Base-by-base conservation (phyloP, 2,797 vertebrate genomes). In the Gobionotothen gibberifrons region DNA sequence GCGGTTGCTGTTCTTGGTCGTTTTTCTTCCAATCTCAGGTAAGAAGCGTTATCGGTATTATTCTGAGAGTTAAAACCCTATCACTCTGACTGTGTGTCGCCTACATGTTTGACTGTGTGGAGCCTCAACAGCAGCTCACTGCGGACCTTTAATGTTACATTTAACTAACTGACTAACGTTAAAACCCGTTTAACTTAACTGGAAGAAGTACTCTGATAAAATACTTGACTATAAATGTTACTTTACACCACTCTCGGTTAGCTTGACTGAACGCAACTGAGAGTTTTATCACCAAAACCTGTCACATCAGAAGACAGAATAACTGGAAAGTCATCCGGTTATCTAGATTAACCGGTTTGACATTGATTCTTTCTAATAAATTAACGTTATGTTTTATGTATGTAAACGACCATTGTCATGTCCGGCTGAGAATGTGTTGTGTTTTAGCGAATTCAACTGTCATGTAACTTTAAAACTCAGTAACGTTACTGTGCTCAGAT, bases 11-110 rank as follows among this genome's bases (percentile, higher is more conserved):
- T 69, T 94, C 48, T 75, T 90, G 43, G 74, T 83, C 5, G 32
- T 87, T 53, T 85, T 93, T 76, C 82, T 95, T 12, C 90, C 91
- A 29, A 43, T 95, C 82, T 92, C 95, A 94, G 95, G 96, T 96
- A 85, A 93, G 92, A 13, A 21, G 49, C 40, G 7, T 42, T 61
- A 71, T 40, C 2, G 14, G 2, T 42, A 11, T 3, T 8, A 5
- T 60, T 19, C n/a, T 39, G 6, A 22, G 19, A 39, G 36, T 52
- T 3, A 22, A 44, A 71, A 32, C 22, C 9, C 26, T 13, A 67
- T 73, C 54, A 32, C 14, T 10, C 9, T 22, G 29, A 19, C n/a
- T 19, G 56, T 19, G 40, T 11, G 12, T 10, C 21, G 21, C 43
- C n/a, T 26, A 3, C 9, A 1, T 51, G 17, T 56, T 39, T 47